phyloP scores from a whole-genome alignment of 2,888 invertebrate species.

The Synergus gifuensis region DNA sequence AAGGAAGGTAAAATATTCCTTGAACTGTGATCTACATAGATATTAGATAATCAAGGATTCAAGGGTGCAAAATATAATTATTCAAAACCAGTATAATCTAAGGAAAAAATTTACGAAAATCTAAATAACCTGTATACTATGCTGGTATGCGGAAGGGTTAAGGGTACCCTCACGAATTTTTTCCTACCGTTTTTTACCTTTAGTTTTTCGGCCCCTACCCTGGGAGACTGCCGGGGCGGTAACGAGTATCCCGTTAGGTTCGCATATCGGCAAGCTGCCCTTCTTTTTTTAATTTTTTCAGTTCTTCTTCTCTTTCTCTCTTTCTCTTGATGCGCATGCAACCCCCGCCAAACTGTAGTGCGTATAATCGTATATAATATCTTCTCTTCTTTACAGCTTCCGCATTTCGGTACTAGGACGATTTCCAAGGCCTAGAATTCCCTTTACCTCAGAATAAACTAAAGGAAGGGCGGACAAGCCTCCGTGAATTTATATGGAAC shows the following conservation, averaged over 20 bases:
- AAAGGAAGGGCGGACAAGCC: constrained; percentile 23
- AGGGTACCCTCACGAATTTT: constrained; percentile 51
- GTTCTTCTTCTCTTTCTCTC: constrained; percentile 49
- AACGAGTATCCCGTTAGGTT: constrained; percentile 51
- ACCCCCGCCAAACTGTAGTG: constrained; percentile 66
- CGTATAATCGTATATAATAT: constrained; percentile 56
- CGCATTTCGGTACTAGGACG: constrained; percentile 62
- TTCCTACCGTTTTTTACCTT: constrained; percentile 47
- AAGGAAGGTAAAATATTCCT: no score
- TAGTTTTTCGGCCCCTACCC: constrained; percentile 44
- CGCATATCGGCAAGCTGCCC: constrained; percentile 35
- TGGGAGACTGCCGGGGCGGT: constrained; percentile 40
- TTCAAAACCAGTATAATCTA: not conserved
- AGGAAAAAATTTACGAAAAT: not conserved
- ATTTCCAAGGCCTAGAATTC: constrained; percentile 58
- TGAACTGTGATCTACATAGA: not conserved
- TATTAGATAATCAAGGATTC: not conserved
- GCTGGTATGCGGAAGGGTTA: constrained; percentile 60
- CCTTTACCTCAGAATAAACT: constrained; percentile 37
- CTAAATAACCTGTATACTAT: constrained; percentile 13
- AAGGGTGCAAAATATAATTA: not conserved
- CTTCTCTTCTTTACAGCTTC: constrained; percentile 63
- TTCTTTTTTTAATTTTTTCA: constrained; percentile 47
- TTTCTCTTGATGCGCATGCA: constrained; percentile 14
- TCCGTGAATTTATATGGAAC: not conserved